Evolutionary conservation across 2,888 invertebrate species (phyloP).

Genomic region (Monopis laevigella): DNA sequence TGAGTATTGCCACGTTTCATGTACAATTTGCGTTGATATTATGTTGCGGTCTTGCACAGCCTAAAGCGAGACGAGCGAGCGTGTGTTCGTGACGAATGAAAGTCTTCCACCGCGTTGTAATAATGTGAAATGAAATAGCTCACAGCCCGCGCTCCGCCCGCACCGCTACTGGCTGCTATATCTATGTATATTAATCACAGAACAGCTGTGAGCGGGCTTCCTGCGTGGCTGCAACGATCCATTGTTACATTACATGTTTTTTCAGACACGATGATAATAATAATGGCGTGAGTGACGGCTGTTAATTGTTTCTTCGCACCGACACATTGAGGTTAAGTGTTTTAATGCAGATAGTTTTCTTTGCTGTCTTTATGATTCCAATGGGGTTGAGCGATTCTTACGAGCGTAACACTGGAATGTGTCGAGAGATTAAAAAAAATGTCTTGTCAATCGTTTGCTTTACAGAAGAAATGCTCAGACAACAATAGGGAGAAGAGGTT

Average conservation of each 20-base stretch:
- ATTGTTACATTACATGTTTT: slow-evolving; percentile 47
- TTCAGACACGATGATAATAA: slow-evolving; percentile 36
- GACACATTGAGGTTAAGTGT: slow-evolving; percentile 10
- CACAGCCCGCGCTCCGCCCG: slow-evolving; percentile 26
- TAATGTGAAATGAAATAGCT: slow-evolving; percentile 48
- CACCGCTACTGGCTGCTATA: not conserved
- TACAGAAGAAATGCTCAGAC: slow-evolving; percentile 9
- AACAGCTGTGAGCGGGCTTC: slow-evolving; percentile 7
- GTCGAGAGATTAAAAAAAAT: not conserved
- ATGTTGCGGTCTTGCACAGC: slow-evolving; percentile 35
- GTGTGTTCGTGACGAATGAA: slow-evolving; percentile 45
- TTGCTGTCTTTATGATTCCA: not conserved
- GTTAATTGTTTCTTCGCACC: slow-evolving; percentile 11
- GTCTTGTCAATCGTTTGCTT: slow-evolving; percentile 2
- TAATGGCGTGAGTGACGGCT: slow-evolving; percentile 23
- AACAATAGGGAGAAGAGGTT: slow-evolving; percentile 8
- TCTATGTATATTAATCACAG: not conserved
- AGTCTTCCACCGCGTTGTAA: slow-evolving; percentile 44
- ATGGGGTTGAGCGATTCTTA: not conserved
- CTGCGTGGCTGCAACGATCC: slow-evolving; percentile 18
- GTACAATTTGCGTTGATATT: slow-evolving; percentile 33
- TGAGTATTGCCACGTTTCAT: slow-evolving; percentile 12
- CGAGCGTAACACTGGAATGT: not conserved
- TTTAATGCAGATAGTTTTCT: not conserved
- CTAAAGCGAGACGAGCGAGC: slow-evolving; percentile 23